These are phyloP conservation scores for Brachionus asplanchnoidis DNA, from an alignment of 1,140 invertebrate genomes.

Conservation along the genomic window DNA sequence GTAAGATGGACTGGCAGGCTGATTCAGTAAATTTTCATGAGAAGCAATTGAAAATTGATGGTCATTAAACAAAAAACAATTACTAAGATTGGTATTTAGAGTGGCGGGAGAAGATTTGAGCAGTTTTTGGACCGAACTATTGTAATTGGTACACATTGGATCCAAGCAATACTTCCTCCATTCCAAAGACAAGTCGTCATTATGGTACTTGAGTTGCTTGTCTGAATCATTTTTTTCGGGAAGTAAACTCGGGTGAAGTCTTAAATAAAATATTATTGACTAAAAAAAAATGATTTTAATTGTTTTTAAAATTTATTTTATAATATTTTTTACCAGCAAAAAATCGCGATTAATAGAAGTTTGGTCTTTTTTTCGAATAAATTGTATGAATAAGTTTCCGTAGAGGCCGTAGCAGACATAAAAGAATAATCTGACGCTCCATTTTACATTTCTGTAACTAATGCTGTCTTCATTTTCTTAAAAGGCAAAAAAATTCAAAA, in stretches of 20 bases:
- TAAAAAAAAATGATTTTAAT: not conserved
- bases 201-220: not conserved
- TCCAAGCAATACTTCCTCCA: slow-evolving; percentile 37
- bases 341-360: not conserved
- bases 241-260: slow-evolving; percentile 25
- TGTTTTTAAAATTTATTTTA: not conserved
- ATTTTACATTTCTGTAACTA: not conserved
- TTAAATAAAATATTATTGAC: slow-evolving; percentile 40
- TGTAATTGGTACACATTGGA: slow-evolving; percentile 24
- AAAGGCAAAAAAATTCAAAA: too few relatives aligned
- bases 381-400: not conserved
- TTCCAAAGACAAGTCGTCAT: not conserved
- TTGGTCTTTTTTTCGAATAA: slow-evolving; percentile 24
- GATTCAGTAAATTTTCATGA: not conserved
- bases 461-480: not conserved
- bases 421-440: slow-evolving; percentile 11
- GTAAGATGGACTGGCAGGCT: not conserved
- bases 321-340: not conserved
- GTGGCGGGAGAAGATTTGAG: not conserved
- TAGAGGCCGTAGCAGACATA: slow-evolving; percentile 21
- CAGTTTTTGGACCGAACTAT: slow-evolving; percentile 4
- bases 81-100: not conserved
- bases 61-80: not conserved
- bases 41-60: not conserved
- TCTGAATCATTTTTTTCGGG: slow-evolving; percentile 19